Base-by-base conservation (phyloP, 2,888 invertebrate species). In the Rotaria sp. region DNA sequence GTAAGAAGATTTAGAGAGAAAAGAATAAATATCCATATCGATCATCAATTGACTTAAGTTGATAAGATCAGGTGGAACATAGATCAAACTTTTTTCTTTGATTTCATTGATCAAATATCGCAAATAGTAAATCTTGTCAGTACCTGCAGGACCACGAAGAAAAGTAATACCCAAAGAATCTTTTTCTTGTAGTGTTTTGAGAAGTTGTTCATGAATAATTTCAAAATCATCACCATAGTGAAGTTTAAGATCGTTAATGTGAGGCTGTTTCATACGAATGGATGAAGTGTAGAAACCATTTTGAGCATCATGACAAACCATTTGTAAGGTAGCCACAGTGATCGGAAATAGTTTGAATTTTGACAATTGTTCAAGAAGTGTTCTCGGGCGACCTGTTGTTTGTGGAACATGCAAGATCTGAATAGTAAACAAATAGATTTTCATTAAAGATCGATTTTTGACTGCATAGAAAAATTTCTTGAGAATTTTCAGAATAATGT, bases 51-150 rank as follows among this genome's bases (percentile, higher is more conserved):
- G 15, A 38, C 74, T 74, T 38, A 74, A 38, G 13, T 75, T 75
- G 21, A 75, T 38, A 3, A 75, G 15, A 75, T 75, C 74, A 3
- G 74, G 74, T 35, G 74, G 74, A 38, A 75, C 74, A 41, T 38
- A 75, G 10, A 75, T 75, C 8, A 75, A 24, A 75, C 18, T 38
- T 26, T 75, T 75, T 10, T 38, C 74, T 75, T 75, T 11, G 21
- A 75, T 75, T 75, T 75, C 74, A 13, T 75, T 75, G 15, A 75
- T 75, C 7, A 75, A 38, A 75, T 75, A 75, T n/a, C 74, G 74
- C 21, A 75, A 18, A 41, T 75, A 75, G 38, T 24, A 75, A 10
- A 38, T 75, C 24, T 75, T 75, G 15, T 38, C 74, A 3, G 74
- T 75, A 21, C 74, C 74, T 1, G 74, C 38, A 10, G 74, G 74